phyloP scores from a whole-genome alignment of 2,113 vertebrate species.

The Dromiciops gliroides region DNA sequence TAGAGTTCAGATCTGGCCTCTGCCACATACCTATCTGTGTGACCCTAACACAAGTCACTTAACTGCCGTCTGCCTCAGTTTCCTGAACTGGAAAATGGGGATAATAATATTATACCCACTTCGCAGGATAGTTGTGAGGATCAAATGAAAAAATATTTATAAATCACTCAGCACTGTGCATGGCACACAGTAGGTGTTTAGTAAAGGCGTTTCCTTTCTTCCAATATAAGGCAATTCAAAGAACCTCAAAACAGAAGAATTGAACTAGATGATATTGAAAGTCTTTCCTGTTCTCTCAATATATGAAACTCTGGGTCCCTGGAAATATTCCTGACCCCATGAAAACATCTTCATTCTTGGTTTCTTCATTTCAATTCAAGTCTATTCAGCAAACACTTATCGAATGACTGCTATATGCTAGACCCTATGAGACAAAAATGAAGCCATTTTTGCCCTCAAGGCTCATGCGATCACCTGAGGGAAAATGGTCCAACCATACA shows the following conservation, averaged over 20 bases:
- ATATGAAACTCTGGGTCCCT: not conserved
- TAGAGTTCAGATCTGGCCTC: not conserved
- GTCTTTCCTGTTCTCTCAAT: not conserved
- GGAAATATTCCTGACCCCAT: not conserved
- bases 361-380: not conserved
- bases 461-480: not conserved
- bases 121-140: not conserved
- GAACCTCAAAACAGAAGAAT: not conserved
- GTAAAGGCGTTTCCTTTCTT: not conserved
- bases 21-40: not conserved
- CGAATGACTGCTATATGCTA: not conserved
- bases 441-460: not conserved
- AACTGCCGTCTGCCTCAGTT: not conserved
- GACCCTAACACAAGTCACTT: not conserved
- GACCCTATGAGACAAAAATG: not conserved
- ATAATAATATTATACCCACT: not conserved
- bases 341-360: not conserved
- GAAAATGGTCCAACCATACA: not conserved
- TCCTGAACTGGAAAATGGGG: not conserved
- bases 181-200: not conserved
- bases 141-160: not conserved
- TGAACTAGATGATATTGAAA: not conserved
- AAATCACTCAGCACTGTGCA: not conserved
- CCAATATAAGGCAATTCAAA: not conserved
- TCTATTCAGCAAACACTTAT: not conserved